phyloP scores from a whole-genome alignment of 2,888 invertebrate genomes.

The Tachina fera region DNA sequence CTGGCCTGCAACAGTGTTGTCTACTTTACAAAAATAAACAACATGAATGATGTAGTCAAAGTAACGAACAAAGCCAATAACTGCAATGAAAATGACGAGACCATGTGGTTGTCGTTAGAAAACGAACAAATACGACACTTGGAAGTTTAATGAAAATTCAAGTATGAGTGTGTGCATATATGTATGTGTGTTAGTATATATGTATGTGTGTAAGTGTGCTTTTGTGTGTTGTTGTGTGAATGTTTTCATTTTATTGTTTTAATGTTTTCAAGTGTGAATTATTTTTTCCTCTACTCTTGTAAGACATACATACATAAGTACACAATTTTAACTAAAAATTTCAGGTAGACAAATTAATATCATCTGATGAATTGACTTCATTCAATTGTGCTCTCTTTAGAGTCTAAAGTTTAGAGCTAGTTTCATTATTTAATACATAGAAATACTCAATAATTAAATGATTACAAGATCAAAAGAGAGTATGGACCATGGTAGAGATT shows the following conservation, averaged over 20 bases:
- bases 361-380: not conserved
- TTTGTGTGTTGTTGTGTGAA: not conserved
- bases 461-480: conserved; percentile 10
- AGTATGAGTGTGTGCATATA: not conserved
- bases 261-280: conserved; percentile 51
- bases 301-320: not conserved
- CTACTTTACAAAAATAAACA: conserved; percentile 49
- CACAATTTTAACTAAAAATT: conserved; percentile 1
- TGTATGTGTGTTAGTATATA: not conserved
- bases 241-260: conserved; percentile 21
- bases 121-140: conserved; percentile 44
- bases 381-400: not conserved
- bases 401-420: no score
- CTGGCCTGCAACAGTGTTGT: conserved; percentile 4
- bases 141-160: conserved; percentile 7
- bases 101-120: conserved; percentile 27
- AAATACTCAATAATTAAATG: not conserved
- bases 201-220: not conserved
- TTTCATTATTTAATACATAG: not conserved
- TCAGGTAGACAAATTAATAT: conserved; percentile 46
- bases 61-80: conserved; percentile 12
- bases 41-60: conserved; percentile 68
- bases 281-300: conserved; percentile 9
- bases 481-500: not conserved
- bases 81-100: conserved; percentile 26